A percentile compares a stretch with the other conserved stretches of the same genome.
Evolutionary conservation across 2,797 vertebrate species (phyloP).

Genomic region (Cephalopachus bancanus): DNA sequence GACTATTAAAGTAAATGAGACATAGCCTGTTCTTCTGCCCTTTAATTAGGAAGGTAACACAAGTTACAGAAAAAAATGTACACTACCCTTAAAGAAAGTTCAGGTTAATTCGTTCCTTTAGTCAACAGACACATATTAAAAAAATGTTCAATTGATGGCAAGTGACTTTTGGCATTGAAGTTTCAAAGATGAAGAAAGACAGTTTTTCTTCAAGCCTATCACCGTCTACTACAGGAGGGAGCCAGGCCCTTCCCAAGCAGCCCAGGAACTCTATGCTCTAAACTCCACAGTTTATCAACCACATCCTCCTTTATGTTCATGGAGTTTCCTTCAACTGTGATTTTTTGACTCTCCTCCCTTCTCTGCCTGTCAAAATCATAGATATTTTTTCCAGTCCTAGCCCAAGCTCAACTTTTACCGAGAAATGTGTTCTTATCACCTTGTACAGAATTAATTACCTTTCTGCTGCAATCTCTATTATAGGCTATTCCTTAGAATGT

Average conservation of each 20-base stretch:
- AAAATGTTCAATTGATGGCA: slow-evolving; percentile 2
- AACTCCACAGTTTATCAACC: background rate
- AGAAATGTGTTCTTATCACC: slow-evolving; percentile 34
- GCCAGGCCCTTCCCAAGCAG: background rate
- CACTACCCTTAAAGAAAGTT: background rate
- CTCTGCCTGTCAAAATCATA: background rate
- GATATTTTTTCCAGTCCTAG: background rate
- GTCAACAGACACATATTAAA: background rate
- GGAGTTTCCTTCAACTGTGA: background rate
- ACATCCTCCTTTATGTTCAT: background rate
- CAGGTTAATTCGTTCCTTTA: background rate
- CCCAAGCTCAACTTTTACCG: background rate
- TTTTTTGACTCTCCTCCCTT: background rate
- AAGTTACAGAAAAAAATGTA: background rate
- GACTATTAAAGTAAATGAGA: slow-evolving; percentile 43
- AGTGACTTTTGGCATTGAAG: background rate
- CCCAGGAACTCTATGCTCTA: background rate
- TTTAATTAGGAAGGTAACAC: slow-evolving; percentile 41
- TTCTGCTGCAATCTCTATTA: background rate
- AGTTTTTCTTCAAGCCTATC: background rate
- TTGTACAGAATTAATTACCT: background rate
- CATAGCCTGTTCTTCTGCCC: background rate
- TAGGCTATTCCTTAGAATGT: background rate
- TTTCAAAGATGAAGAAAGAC: background rate
- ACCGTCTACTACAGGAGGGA: background rate